Percentiles rank a stretch among this genome's conserved stretches.
These are phyloP conservation scores for Vulpes ferrilata DNA, from an alignment of 2,113 vertebrate genomes.

Conservation along the genomic window DNA sequence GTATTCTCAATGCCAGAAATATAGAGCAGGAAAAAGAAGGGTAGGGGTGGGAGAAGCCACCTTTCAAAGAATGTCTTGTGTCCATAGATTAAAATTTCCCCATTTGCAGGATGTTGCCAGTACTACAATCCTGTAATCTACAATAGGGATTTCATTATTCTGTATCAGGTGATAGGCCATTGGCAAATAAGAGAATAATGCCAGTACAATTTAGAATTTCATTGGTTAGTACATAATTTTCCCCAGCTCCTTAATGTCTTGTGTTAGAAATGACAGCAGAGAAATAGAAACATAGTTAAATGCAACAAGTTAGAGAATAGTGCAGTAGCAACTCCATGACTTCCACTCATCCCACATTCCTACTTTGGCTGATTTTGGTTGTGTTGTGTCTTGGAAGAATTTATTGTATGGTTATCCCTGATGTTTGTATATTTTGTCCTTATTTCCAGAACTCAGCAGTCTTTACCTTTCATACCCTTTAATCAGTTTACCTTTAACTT, in stretches of 20 bases:
- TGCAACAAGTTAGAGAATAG: background rate
- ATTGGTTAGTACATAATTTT: background rate
- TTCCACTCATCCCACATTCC: background rate
- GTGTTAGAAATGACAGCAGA: background rate
- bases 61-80: background rate
- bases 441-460: background rate
- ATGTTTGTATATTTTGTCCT: background rate
- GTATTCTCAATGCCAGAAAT: background rate
- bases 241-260: background rate
- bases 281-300: background rate
- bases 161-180: background rate
- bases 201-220: background rate
- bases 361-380: background rate
- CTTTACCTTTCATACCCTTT: background rate
- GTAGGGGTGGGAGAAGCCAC: background rate
- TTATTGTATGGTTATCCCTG: background rate
- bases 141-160: background rate
- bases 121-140: background rate
- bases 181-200: background rate
- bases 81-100: background rate
- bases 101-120: too few species aligned
- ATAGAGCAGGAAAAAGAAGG: background rate
- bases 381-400: background rate
- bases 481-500: background rate
- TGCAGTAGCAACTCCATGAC: background rate